Conservation (phyloP, 2,113 vertebrate species). For the Mungos mungo region DNA sequence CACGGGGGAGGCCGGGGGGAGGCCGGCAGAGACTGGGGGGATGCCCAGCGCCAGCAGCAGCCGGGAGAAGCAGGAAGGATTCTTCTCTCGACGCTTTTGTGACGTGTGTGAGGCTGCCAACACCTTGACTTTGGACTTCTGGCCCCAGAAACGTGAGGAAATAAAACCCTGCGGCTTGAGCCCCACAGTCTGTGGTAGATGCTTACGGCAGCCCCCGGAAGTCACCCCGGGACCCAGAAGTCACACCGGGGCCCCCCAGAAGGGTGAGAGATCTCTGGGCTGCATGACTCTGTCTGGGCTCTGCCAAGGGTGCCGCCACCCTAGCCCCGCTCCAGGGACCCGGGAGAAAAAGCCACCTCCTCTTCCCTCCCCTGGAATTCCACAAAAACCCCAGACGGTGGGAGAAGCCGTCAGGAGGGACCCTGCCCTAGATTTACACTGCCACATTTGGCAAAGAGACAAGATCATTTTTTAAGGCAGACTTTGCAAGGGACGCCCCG, state of each 20-base stretch:
- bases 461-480: neutral
- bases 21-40: rapidly evolving
- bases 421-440: neutral
- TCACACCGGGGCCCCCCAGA: rapidly evolving
- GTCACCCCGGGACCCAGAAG: neutral
- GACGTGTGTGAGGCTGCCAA: rapidly evolving
- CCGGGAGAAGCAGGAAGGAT: neutral
- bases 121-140: neutral
- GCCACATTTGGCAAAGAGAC: too few relatives aligned
- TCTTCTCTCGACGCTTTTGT: neutral
- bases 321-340: neutral
- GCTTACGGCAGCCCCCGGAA: neutral
- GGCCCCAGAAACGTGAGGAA: neutral
- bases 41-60: neutral
- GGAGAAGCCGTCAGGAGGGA: neutral
- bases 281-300: rapidly evolving
- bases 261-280: rapidly evolving
- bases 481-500: neutral
- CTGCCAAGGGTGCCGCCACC: rapidly evolving
- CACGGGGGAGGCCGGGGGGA: rapidly evolving
- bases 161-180: rapidly evolving
- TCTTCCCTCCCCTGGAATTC: neutral
- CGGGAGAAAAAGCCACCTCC: neutral
- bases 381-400: neutral
- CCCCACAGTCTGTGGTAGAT: neutral